phyloP scores from a whole-genome alignment of 2,113 vertebrate genomes.

The Galemys pyrenaicus region DNA sequence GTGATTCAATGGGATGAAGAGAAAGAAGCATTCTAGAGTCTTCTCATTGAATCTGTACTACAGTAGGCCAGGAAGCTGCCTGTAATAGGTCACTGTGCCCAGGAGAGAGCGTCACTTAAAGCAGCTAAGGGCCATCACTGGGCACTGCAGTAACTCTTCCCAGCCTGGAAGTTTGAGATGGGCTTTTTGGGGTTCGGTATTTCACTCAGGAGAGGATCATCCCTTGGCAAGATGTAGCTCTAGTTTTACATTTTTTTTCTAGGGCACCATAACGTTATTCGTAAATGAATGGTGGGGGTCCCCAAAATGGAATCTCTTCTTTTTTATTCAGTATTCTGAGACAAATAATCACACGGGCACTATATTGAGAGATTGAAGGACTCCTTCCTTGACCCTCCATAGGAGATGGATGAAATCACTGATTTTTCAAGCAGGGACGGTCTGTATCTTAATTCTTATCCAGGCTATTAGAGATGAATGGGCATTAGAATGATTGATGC shows the following conservation, averaged over 20 bases:
- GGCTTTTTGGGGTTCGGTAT: not conserved
- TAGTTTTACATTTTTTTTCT: not conserved
- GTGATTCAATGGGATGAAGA: not conserved
- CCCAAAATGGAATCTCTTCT: not conserved
- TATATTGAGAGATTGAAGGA: not conserved
- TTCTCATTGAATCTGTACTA: conserved; percentile 26
- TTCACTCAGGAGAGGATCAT: not conserved
- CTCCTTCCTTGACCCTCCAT: not conserved
- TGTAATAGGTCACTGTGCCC: not conserved
- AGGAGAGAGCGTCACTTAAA: not conserved
- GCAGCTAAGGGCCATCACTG: not conserved
- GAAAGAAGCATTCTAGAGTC: not conserved
- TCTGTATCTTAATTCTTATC: not conserved
- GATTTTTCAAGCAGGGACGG: not conserved
- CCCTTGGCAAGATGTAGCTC: not conserved
- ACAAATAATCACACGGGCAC: not conserved
- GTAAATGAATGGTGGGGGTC: not conserved
- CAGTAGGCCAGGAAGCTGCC: conserved; percentile 23
- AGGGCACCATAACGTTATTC: not conserved
- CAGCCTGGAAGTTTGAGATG: not conserved
- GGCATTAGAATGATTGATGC: not conserved
- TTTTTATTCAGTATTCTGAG: not conserved
- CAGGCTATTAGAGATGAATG: not conserved
- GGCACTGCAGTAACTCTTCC: not conserved
- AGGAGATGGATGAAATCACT: not conserved